Percentiles rank a stretch among this genome's conserved stretches.
Evolutionary conservation across 2,113 vertebrate species (phyloP).

Genomic region (Hippopotamus amphibius): DNA sequence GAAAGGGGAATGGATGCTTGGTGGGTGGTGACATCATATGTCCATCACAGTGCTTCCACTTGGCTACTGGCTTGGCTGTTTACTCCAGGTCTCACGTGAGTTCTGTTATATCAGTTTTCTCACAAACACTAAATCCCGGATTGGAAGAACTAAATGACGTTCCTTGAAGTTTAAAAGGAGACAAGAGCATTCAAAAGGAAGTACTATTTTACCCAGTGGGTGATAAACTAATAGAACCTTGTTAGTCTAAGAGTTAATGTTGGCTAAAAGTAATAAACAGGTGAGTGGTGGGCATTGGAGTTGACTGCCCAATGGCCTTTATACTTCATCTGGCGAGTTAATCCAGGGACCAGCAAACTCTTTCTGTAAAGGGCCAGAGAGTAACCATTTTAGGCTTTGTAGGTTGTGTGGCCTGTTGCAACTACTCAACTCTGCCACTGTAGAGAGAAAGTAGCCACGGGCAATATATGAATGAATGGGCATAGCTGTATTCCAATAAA

Average conservation of each 20-base stretch:
- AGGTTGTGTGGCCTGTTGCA: background rate
- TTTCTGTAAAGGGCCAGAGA: background rate
- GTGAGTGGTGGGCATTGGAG: background rate
- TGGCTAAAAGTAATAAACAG: background rate
- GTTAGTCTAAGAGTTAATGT: background rate
- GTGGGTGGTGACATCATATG: background rate
- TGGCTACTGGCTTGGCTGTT: background rate
- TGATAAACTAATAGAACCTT: background rate
- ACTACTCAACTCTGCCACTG: background rate
- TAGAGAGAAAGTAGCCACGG: background rate
- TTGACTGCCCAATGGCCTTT: background rate
- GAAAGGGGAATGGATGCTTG: background rate
- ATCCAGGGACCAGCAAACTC: background rate
- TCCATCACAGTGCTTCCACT: background rate
- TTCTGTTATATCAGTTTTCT: background rate
- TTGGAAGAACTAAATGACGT: background rate
- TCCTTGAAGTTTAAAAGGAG: background rate
- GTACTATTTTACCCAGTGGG: background rate
- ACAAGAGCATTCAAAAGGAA: background rate
- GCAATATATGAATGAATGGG: background rate
- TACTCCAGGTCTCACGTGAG: background rate
- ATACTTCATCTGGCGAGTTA: background rate
- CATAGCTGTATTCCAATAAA: background rate
- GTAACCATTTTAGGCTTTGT: background rate
- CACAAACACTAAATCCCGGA: background rate